Evolutionary conservation across 2,113 vertebrate genomes (phyloP).

Genomic region (Tragelaphus strepsiceros): DNA sequence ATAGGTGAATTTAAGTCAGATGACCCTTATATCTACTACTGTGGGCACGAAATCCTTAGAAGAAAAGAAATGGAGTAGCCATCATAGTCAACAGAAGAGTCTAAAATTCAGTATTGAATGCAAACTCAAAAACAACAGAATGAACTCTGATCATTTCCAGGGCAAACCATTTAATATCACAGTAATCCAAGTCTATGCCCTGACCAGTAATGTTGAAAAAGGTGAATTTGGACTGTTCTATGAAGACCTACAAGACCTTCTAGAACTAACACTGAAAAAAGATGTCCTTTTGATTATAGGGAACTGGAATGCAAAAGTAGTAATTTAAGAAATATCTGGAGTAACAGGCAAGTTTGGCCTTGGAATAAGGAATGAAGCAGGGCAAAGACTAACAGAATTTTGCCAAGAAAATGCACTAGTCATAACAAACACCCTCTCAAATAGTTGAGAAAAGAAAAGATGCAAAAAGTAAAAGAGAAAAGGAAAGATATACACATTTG

Average conservation of each 20-base stretch:
- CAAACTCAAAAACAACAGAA: background rate
- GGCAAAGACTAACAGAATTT: background rate
- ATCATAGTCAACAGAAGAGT: background rate
- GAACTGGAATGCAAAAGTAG: background rate
- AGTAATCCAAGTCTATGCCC: background rate
- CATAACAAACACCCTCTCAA: background rate
- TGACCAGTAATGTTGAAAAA: background rate
- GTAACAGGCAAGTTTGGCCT: background rate
- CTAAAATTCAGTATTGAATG: background rate
- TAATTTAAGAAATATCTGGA: background rate
- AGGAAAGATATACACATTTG: background rate
- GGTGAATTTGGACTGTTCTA: background rate
- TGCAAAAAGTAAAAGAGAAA: background rate
- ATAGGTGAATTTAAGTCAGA: background rate
- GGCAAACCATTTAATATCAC: background rate
- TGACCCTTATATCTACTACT: background rate
- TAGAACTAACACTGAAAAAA: background rate
- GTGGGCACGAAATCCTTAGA: background rate
- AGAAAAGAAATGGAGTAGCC: background rate
- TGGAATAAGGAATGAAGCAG: background rate
- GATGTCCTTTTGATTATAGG: background rate
- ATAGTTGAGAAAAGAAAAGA: background rate
- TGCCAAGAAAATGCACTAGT: background rate
- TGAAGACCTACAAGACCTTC: background rate
- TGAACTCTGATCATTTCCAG: background rate